phyloP scores from a whole-genome alignment of 2,888 invertebrate genomes.

The Bursaphelenchus okinawaensis region DNA sequence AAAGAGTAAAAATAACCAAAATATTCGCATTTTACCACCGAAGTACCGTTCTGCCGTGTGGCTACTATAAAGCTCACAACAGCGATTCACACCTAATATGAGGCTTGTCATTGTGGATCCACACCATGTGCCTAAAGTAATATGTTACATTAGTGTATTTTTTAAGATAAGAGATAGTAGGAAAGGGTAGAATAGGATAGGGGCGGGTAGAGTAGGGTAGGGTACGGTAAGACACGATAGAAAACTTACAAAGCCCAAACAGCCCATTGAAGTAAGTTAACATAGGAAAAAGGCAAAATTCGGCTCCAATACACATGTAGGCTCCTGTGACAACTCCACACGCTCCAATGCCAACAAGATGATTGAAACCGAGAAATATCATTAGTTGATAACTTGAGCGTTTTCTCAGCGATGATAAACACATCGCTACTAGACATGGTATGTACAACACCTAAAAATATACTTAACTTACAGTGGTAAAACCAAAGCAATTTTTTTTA shows the following conservation, averaged over 20 bases:
- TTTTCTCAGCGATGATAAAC: neutral
- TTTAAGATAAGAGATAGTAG: neutral
- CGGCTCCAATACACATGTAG: neutral
- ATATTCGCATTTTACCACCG: neutral
- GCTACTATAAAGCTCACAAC: conserved; percentile 3
- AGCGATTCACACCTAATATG: conserved; percentile 2
- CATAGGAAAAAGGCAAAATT: neutral
- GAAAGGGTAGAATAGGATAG: too few species aligned
- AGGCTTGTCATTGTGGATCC: conserved; percentile 9
- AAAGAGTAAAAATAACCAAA: neutral
- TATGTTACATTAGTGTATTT: neutral
- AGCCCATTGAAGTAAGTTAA: neutral
- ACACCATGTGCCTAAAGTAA: neutral
- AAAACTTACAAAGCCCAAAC: neutral
- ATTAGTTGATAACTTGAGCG: conserved; percentile 1
- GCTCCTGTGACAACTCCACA: neutral
- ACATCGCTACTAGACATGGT: neutral
- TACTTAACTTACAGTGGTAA: neutral
- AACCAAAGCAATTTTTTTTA: too few species aligned
- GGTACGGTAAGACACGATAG: neutral
- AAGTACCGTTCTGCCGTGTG: neutral
- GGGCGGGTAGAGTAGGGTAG: too few species aligned
- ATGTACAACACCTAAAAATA: neutral
- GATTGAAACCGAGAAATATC: neutral
- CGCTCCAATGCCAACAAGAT: neutral